Evolutionary conservation across 2,888 invertebrate species (phyloP).

Genomic region (Trichacis sp.): DNA sequence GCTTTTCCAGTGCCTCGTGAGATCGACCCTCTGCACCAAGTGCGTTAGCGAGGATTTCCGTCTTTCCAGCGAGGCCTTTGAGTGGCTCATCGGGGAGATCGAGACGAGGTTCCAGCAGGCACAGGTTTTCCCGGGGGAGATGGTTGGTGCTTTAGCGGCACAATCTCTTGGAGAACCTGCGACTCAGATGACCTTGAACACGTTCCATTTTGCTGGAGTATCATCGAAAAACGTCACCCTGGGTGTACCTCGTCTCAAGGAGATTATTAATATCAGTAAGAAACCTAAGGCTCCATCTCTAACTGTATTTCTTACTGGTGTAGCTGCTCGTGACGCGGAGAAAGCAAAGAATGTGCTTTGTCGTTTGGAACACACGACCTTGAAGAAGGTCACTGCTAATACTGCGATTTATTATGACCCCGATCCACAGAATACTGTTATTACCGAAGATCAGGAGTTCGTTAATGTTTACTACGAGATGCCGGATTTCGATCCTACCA

Average conservation of each 20-base stretch:
- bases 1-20: conserved; percentile 93
- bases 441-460: conserved; percentile 99
- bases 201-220: conserved; percentile 99
- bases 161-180: conserved; percentile 99
- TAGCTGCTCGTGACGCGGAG: conserved; percentile 97
- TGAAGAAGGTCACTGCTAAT: conserved; percentile 97
- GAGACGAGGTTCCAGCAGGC: conserved; percentile 99
- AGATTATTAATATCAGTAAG: conserved; percentile 98
- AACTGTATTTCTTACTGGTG: conserved; percentile 96
- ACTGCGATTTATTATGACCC: conserved; percentile 99
- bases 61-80: conserved; percentile 95
- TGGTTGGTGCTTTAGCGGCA: conserved; percentile 99
- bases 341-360: conserved; percentile 99
- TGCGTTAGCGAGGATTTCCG: conserved; percentile 96
- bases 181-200: conserved; percentile 99
- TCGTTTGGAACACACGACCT: conserved; percentile 96
- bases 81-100: conserved; percentile 99
- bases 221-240: conserved; percentile 99
- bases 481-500: conserved; percentile 98
- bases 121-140: conserved; percentile 94
- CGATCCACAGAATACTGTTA: conserved; percentile 98
- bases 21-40: conserved; percentile 95
- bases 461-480: conserved; percentile 99
- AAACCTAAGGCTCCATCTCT: conserved; percentile 99
- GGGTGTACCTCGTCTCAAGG: conserved; percentile 97